Conservation (phyloP, 2,888 invertebrate genomes). For the Epinotia brunnichana region DNA sequence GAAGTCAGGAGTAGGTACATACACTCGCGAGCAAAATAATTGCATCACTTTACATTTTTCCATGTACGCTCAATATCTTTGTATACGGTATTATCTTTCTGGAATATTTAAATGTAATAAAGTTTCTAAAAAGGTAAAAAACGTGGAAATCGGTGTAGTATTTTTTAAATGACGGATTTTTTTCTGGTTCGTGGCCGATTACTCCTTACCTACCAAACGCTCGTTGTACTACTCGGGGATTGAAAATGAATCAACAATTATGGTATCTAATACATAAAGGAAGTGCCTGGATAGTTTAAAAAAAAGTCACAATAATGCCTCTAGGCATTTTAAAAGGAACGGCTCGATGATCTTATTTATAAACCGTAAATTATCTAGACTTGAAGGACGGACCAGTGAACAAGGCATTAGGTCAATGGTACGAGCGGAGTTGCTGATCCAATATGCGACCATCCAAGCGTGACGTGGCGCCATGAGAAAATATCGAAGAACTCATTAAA, state of each 20-base stretch:
- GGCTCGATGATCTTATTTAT: constrained; percentile 47
- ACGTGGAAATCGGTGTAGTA: no score
- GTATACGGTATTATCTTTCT: no score
- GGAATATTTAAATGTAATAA: no score
- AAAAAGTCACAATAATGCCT: not conserved
- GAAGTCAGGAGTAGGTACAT: not conserved
- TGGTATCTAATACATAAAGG: not conserved
- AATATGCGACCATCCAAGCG: constrained; percentile 58
- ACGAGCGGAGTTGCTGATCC: constrained; percentile 67
- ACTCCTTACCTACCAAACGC: no score
- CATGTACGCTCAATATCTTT: no score
- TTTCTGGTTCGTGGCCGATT: no score
- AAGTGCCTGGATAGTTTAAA: not conserved
- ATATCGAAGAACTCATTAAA: constrained; percentile 38
- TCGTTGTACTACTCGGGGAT: no score
- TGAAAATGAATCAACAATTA: not conserved
- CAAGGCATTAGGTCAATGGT: constrained; percentile 79
- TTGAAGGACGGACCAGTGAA: constrained; percentile 68
- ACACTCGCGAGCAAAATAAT: no score
- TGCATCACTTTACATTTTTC: no score
- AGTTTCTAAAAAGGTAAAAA: no score
- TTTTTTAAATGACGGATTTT: no score
- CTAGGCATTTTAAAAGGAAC: not conserved
- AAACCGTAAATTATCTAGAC: constrained; percentile 41
- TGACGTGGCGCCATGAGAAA: constrained; percentile 46